These are phyloP conservation scores for Argopecten irradians DNA, from an alignment of 1,140 invertebrate genomes.

Conservation along the genomic window DNA sequence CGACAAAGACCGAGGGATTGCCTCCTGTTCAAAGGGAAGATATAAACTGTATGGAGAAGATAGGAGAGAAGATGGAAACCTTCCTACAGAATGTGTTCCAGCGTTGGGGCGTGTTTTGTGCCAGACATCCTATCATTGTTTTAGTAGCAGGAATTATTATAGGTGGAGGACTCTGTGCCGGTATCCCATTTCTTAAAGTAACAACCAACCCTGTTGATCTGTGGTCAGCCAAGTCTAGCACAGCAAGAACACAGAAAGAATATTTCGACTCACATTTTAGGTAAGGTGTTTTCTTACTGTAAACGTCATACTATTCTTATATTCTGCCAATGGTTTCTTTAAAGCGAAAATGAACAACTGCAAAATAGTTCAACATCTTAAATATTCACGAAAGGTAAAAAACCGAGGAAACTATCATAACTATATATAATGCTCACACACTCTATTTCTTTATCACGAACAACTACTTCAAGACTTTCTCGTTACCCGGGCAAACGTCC, in stretches of 20 bases:
- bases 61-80: constrained; percentile 87
- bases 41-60: constrained; percentile 79
- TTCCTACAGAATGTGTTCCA: constrained; percentile 87
- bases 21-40: constrained; percentile 47
- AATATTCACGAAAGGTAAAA: no score
- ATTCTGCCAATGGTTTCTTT: no score
- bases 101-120: constrained; percentile 88
- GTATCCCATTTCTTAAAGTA: constrained; percentile 83
- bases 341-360: no score
- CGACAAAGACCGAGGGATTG: constrained; percentile 1
- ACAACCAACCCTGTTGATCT: constrained; percentile 97
- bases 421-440: no score
- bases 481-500: no score
- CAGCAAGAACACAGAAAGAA: constrained; percentile 89
- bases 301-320: no score
- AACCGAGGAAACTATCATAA: no score
- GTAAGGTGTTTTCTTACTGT: no score
- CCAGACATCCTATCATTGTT: constrained; percentile 86
- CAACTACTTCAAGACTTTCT: no score
- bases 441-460: no score
- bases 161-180: constrained; percentile 82
- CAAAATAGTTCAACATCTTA: no score
- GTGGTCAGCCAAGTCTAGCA: constrained; percentile 93
- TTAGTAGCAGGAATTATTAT: constrained; percentile 84
- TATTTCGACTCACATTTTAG: constrained; percentile 90